Evolutionary conservation across 2,888 invertebrate genomes (phyloP), one percentile per base, ranked within the genome.

Genomic region (Pterostichus madidus): DNA sequence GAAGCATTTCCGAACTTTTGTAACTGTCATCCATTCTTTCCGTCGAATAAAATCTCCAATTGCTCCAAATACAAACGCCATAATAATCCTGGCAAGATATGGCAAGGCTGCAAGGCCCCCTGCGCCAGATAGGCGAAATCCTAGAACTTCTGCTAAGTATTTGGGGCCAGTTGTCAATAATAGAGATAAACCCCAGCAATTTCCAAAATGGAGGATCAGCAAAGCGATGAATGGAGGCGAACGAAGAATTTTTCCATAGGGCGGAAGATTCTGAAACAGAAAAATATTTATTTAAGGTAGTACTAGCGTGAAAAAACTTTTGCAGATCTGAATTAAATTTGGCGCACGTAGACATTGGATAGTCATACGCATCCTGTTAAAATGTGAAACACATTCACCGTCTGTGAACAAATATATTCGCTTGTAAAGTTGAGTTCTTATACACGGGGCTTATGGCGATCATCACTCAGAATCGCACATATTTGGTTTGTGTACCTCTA

Each of bases 141-240:
- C 95, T 59, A 96, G 89, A 0, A 94, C 92, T 85, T 94, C 94
- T 59, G 95, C 94, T 86, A 96, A 91, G 87, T 94, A 96, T 86
- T 94, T 94, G 5, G 95, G 95, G 59, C 95, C 95, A 46, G 94
- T 94, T 0, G 95, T 95, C 89, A 95, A 92, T 73, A 95, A 92
- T 87, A 96, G 95, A 88, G 94, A 95, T 35, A 96, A 88, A 0
- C 96, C 94, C 93, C 95, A 96, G 83, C 95, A 89, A 87, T 94
- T 96, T 49, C 96, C 96, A 86, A 94, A 95, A 86, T 96, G 96
- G 31, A 95, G 90, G 0, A 94, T 86, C 6, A 92, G 86, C 86
- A 96, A 90, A 0, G 94, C 93, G 89, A 94, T 90, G 88, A 95
- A 95, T 13, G 95, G 95, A 68, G 94, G 85, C 0, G 95, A 95